phyloP scores from a whole-genome alignment of 37 sponge, comb jelly and placozoan genomes.

The Eunapius fragilis region DNA sequence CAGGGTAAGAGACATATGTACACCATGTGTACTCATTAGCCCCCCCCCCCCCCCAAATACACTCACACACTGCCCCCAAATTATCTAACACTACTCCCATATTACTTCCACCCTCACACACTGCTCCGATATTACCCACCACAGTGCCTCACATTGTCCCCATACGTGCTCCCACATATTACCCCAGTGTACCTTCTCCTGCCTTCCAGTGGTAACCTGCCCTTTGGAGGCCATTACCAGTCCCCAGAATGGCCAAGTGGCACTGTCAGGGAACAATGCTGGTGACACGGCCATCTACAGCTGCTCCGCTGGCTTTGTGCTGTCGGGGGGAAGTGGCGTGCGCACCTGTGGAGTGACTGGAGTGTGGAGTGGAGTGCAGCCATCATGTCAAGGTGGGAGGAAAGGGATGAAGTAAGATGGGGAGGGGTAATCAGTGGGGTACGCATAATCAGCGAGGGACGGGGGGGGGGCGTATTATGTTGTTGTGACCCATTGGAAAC shows the following conservation, averaged over 20 bases:
- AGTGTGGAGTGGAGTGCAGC: conserved; percentile 15
- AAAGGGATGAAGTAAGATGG: background rate
- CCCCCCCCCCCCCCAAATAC: no score
- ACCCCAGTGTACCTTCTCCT: background rate
- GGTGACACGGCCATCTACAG: conserved; percentile 17
- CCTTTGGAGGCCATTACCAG: background rate
- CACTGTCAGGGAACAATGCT: background rate
- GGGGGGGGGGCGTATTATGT: no score
- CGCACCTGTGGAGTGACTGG: conserved; percentile 17
- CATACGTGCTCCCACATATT: background rate
- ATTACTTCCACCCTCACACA: no score
- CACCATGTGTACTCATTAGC: no score
- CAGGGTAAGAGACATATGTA: background rate
- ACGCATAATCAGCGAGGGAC: no score
- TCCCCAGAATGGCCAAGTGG: conserved; percentile 10
- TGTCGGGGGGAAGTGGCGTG: background rate
- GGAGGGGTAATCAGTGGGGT: no score
- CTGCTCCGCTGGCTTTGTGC: conserved; percentile 6
- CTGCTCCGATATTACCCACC: no score
- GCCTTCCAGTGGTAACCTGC: background rate
- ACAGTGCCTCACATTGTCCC: no score
- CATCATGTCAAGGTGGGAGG: conserved; percentile 27
- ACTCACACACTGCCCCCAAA: no score
- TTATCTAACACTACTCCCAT: no score
- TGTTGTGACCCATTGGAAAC: no score